phyloP scores from a whole-genome alignment of 2,888 invertebrate species.

The Lasioglossum malachurum region DNA sequence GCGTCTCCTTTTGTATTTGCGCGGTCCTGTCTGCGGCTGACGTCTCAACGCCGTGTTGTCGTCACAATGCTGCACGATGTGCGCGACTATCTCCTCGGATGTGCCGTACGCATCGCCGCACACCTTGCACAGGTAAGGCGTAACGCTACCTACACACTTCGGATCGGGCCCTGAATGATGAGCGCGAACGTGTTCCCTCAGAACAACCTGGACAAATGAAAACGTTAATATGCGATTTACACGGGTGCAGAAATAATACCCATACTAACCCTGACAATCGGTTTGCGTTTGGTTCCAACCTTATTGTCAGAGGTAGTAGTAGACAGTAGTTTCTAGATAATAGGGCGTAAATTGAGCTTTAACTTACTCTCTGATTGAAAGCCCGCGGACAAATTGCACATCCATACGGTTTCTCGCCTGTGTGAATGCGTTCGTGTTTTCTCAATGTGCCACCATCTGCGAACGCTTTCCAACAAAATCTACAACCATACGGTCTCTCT shows the following conservation, averaged over 20 bases:
- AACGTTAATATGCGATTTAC: neutral
- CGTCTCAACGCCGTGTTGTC: constrained; percentile 93
- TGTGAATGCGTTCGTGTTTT: constrained; percentile 94
- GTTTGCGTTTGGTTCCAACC: neutral
- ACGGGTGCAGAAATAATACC: neutral
- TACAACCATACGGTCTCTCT: constrained; percentile 93
- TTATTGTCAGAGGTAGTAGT: neutral
- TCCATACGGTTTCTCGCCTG: constrained; percentile 94
- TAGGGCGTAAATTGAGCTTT: no score
- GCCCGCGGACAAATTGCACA: constrained; percentile 95
- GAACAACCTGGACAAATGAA: constrained; percentile 87
- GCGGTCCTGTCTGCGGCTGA: constrained; percentile 91
- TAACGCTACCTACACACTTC: constrained; percentile 87
- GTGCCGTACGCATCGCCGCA: constrained; percentile 90
- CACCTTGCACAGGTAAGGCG: constrained; percentile 91
- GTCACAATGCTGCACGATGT: constrained; percentile 94
- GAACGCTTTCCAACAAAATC: constrained; percentile 95
- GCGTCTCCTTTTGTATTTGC: constrained; percentile 93
- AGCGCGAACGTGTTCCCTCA: constrained; percentile 93
- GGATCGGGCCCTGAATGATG: constrained; percentile 94
- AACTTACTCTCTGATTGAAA: constrained; percentile 90
- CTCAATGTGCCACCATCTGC: constrained; percentile 94
- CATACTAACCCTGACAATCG: neutral
- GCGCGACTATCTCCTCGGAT: constrained; percentile 92
- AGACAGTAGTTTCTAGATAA: neutral